Conservation (phyloP, 2,797 vertebrate genomes). For the Hoplostethus atlanticus region DNA sequence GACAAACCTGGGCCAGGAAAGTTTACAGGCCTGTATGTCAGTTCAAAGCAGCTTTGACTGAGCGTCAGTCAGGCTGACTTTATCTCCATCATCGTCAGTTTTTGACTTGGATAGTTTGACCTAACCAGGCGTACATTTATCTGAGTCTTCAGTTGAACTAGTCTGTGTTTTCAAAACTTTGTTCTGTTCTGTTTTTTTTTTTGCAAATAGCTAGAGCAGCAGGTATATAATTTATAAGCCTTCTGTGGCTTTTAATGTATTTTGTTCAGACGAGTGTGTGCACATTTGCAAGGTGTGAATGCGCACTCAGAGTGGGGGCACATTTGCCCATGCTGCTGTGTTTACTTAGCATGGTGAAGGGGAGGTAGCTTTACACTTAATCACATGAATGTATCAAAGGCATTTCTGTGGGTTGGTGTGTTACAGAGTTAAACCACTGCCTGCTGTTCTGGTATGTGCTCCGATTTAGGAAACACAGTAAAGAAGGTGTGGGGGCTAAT, state of each 20-base stretch:
- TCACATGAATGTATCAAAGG: slow-evolving; percentile 82
- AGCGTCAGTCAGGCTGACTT: slow-evolving; percentile 48
- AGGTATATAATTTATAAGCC: slow-evolving; percentile 62
- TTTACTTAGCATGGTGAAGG: slow-evolving; percentile 75
- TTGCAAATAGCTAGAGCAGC: slow-evolving; percentile 40
- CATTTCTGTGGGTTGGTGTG: slow-evolving; percentile 81
- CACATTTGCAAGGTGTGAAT: slow-evolving; percentile 42
- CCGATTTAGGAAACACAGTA: slow-evolving; percentile 74
- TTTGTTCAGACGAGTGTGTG: slow-evolving; percentile 53
- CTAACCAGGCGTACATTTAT: slow-evolving; percentile 30
- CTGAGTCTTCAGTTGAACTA: slow-evolving; percentile 31
- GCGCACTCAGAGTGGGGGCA: slow-evolving; percentile 27
- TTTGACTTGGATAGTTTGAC: slow-evolving; percentile 34
- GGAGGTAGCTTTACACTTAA: slow-evolving; percentile 72
- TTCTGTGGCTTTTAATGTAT: slow-evolving; percentile 61
- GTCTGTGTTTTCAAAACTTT: slow-evolving; percentile 35
- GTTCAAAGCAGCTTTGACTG: slow-evolving; percentile 35
- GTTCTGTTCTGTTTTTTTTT: slow-evolving; percentile 20
- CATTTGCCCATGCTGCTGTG: slow-evolving; percentile 73
- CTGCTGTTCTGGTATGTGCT: slow-evolving; percentile 84
- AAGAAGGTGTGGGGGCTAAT: slow-evolving; percentile 71
- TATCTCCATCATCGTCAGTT: slow-evolving; percentile 42
- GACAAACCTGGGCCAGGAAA: slow-evolving; percentile 50
- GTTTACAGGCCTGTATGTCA: slow-evolving; percentile 47
- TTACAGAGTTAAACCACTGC: slow-evolving; percentile 79